Evolutionary conservation across 2,797 vertebrate species (phyloP).

Genomic region (Microcaecilia unicolor): DNA sequence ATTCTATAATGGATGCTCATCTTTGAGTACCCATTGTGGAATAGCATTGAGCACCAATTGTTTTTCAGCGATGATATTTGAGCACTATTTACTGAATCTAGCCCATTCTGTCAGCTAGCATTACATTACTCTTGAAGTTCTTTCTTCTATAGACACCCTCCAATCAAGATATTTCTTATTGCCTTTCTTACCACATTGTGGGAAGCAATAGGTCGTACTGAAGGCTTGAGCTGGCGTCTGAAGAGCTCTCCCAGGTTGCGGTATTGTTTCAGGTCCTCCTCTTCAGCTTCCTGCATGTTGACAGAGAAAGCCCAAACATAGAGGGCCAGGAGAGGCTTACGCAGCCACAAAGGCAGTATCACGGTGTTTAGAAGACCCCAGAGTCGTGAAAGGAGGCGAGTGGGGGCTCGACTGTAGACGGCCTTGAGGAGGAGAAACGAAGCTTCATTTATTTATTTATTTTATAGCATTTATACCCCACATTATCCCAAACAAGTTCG

Average conservation of each 20-base stretch:
- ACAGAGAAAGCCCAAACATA: slow-evolving; percentile 14
- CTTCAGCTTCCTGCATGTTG: slow-evolving; percentile 9
- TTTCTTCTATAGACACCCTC: too few relatives aligned
- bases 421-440: neutral
- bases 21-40: too few relatives aligned
- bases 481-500: too few relatives aligned
- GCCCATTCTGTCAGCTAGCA: neutral
- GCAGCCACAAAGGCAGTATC: slow-evolving; percentile 1
- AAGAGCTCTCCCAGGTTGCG: slow-evolving; percentile 12
- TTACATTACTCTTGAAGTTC: too few relatives aligned
- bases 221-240: slow-evolving; percentile 1
- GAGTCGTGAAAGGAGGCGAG: slow-evolving; percentile 6
- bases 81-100: too few relatives aligned
- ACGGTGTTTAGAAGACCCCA: slow-evolving; percentile 9
- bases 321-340: neutral
- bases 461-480: too few relatives aligned
- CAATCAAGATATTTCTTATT: too few relatives aligned
- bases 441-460: too few relatives aligned
- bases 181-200: neutral
- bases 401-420: slow-evolving; percentile 1
- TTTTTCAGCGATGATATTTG: too few relatives aligned
- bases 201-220: neutral
- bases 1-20: too few relatives aligned
- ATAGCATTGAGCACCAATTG: too few relatives aligned
- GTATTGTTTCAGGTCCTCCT: slow-evolving; percentile 7